These are phyloP conservation scores for Nansenia antarctica DNA, from an alignment of 2,113 vertebrate species.

Conservation along the genomic window DNA sequence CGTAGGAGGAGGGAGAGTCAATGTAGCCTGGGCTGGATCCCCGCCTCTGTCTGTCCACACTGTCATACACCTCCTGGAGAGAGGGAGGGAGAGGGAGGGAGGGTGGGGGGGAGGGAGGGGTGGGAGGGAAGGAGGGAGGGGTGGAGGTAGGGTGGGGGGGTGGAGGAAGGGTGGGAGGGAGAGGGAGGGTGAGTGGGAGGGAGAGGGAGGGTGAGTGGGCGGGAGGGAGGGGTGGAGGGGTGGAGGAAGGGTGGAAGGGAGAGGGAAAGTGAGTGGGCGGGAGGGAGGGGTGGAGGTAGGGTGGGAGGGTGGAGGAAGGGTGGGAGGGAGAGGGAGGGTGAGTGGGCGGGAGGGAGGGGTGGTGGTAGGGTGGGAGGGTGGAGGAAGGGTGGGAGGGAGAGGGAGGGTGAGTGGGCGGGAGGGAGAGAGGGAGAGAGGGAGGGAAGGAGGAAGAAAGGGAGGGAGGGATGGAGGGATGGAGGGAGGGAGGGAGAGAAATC, in stretches of 20 bases:
- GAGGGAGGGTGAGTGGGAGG: not conserved
- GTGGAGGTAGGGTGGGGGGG: too few relatives aligned
- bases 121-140: not conserved
- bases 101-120: not conserved
- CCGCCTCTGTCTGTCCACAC: constrained; percentile 87
- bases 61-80: constrained; percentile 85
- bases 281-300: not conserved
- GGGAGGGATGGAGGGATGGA: not conserved
- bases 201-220: not conserved
- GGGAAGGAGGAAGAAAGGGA: not conserved
- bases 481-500: not conserved
- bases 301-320: too few relatives aligned
- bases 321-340: not conserved
- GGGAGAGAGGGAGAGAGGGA: not conserved
- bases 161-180: not conserved
- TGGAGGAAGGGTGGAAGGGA: not conserved
- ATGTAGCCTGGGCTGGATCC: constrained; percentile 95
- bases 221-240: not conserved
- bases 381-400: not conserved
- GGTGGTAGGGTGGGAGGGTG: too few relatives aligned
- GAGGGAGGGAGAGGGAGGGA: not conserved
- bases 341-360: not conserved
- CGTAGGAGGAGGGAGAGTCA: constrained; percentile 87
- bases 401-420: too few relatives aligned
- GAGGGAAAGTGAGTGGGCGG: not conserved